A percentile compares a stretch with the other conserved stretches of the same genome.
These are phyloP conservation scores for Thomomys bottae DNA, from an alignment of 2,113 vertebrate species.

Conservation along the genomic window DNA sequence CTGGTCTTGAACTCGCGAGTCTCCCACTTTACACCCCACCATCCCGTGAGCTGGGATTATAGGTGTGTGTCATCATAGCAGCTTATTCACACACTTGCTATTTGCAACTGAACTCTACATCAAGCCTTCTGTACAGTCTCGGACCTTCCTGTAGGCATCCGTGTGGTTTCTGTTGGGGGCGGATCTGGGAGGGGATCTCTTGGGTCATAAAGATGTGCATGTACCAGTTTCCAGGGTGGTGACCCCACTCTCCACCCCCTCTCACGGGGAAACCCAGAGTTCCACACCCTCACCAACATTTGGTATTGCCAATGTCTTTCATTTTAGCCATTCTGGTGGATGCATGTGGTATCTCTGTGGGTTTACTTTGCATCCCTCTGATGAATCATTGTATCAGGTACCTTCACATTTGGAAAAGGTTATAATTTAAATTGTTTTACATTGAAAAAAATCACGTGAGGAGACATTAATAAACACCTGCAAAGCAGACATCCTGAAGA, in stretches of 20 bases:
- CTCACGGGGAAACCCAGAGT: background rate
- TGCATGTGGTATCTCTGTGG: constrained; percentile 12
- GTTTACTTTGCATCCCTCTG: constrained; percentile 58
- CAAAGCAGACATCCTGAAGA: background rate
- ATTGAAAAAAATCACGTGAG: background rate
- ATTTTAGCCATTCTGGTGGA: constrained; percentile 63
- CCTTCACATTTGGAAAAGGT: constrained; percentile 63
- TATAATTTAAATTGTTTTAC: constrained; percentile 64
- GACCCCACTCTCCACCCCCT: background rate
- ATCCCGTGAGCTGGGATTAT: background rate
- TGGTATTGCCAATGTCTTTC: constrained; percentile 54
- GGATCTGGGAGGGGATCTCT: background rate
- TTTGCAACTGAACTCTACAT: background rate
- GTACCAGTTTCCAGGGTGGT: background rate
- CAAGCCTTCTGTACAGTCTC: background rate
- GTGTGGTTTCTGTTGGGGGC: background rate
- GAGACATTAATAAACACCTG: constrained; percentile 16
- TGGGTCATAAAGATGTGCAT: background rate
- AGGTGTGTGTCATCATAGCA: background rate
- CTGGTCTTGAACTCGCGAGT: background rate
- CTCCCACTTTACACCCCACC: background rate
- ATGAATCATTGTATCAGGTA: constrained; percentile 57
- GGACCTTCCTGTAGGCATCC: rapidly evolving
- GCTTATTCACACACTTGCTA: background rate
- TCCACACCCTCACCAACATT: background rate